Conservation (phyloP, 2,888 invertebrate genomes). For the Drosophila aldrichi region DNA sequence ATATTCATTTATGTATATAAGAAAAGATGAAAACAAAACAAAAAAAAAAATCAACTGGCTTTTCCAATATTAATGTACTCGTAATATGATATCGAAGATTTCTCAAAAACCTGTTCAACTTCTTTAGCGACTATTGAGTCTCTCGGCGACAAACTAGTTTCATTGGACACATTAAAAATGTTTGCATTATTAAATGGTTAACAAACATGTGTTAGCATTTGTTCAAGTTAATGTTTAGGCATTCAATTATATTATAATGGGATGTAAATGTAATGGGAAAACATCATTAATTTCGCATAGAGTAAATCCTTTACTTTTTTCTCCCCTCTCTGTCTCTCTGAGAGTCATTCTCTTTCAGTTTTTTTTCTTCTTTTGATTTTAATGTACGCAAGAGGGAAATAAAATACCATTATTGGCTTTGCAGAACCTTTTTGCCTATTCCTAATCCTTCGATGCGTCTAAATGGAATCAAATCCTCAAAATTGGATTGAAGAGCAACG, state of each 20-base stretch:
- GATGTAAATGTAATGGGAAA: constrained; percentile 85
- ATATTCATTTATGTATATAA: neutral
- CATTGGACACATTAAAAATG: constrained; percentile 4
- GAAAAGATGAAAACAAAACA: neutral
- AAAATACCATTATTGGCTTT: constrained; percentile 75
- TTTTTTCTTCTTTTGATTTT: constrained; percentile 60
- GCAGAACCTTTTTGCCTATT: constrained; percentile 61
- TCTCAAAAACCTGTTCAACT: constrained; percentile 10
- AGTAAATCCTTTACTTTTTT: constrained; percentile 66
- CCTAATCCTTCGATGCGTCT: constrained; percentile 72
- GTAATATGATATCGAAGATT: constrained; percentile 16
- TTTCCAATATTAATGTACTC: constrained; percentile 12
- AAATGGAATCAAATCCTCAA: constrained; percentile 79
- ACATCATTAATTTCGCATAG: constrained; percentile 77
- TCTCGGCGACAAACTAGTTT: constrained; percentile 15
- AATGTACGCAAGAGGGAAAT: constrained; percentile 78
- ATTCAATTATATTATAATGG: constrained; percentile 77
- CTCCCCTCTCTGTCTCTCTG: neutral
- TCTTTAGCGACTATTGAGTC: constrained; percentile 6
- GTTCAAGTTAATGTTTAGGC: constrained; percentile 28
- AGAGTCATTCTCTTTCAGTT: neutral
- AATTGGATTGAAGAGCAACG: constrained; percentile 81
- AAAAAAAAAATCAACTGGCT: constrained; percentile 8
- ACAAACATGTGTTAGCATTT: constrained; percentile 58
- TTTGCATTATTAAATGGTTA: constrained; percentile 1